Conservation (phyloP, 2,888 invertebrate species). For the Gandaritis pyraliata region DNA sequence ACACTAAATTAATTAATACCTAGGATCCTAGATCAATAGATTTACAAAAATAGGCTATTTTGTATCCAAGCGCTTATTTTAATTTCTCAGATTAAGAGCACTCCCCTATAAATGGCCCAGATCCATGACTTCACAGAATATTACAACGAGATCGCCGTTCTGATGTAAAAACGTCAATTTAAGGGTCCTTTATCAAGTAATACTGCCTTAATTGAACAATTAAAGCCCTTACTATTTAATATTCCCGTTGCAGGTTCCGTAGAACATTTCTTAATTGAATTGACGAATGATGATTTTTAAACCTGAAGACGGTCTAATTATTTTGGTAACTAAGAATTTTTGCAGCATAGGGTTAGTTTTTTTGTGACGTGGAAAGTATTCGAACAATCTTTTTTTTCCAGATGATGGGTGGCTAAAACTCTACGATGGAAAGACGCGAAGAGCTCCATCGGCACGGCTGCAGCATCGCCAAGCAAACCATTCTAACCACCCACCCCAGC, state of each 20-base stretch:
- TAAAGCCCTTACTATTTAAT: constrained; percentile 32
- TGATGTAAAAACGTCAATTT: constrained; percentile 67
- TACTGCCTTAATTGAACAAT: constrained; percentile 39
- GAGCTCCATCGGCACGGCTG: constrained; percentile 76
- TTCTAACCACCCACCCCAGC: constrained; percentile 76
- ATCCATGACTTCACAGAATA: constrained; percentile 62
- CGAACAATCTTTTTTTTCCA: constrained; percentile 19
- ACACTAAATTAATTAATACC: neutral
- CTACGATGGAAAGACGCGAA: constrained; percentile 70
- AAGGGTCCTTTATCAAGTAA: constrained; percentile 46
- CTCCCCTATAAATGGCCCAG: constrained; percentile 54
- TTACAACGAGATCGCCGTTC: constrained; percentile 62
- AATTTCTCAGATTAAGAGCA: constrained; percentile 54
- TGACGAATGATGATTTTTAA: neutral
- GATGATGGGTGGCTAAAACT: constrained; percentile 40
- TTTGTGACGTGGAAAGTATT: no score
- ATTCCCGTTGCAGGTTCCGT: constrained; percentile 15
- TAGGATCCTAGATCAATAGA: neutral
- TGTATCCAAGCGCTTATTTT: constrained; percentile 26
- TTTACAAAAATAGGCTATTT: neutral
- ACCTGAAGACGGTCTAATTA: neutral
- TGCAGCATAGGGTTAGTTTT: no score
- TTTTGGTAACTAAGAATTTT: neutral
- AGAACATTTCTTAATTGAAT: neutral
- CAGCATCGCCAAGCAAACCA: constrained; percentile 79